These are phyloP conservation scores for Cotesia congregata DNA, from an alignment of 2,888 invertebrate species.

Conservation along the genomic window DNA sequence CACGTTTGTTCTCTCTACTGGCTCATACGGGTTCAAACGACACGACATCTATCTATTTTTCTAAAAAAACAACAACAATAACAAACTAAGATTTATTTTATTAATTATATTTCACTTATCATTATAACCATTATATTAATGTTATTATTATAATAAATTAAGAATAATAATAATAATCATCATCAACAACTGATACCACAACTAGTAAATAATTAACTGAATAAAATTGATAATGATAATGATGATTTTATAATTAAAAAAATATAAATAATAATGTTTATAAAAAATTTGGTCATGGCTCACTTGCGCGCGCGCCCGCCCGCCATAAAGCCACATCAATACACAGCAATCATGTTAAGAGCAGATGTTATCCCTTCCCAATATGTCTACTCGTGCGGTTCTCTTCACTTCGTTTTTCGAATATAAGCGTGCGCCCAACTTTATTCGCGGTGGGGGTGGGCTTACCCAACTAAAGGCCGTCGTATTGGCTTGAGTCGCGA, in stretches of 20 bases:
- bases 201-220: too few species aligned
- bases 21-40: background rate
- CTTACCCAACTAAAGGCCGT: background rate
- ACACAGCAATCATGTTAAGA: conserved; percentile 68
- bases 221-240: background rate
- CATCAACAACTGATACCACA: too few species aligned
- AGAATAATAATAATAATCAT: background rate
- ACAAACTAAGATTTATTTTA: too few species aligned
- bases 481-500: conserved; percentile 32
- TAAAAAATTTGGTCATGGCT: conserved; percentile 5
- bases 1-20: background rate
- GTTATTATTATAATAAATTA: background rate
- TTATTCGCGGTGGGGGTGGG: conserved; percentile 17
- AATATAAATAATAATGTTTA: background rate
- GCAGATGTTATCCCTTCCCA: conserved; percentile 66
- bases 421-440: conserved; percentile 20
- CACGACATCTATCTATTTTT: background rate
- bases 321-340: conserved; percentile 66
- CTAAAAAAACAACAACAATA: background rate
- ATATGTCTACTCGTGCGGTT: conserved; percentile 23
- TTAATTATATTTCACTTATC: too few species aligned
- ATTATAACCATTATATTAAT: background rate
- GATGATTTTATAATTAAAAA: background rate
- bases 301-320: conserved; percentile 47
- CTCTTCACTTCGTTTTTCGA: conserved; percentile 31